Evolutionary conservation across 1,140 invertebrate species (phyloP).

Genomic region (Chironomus striatipennis): DNA sequence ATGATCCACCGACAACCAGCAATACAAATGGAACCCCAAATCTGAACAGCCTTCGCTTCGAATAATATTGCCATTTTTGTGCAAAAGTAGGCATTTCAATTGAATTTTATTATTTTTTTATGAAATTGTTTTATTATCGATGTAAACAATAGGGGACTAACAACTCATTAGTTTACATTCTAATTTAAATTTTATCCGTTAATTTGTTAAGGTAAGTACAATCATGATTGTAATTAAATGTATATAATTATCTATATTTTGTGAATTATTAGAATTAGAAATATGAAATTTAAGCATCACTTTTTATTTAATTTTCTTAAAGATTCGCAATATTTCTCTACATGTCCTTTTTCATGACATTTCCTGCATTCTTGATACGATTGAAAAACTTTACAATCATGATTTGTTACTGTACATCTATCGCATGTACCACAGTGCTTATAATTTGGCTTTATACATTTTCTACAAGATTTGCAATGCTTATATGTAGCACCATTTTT

Average conservation of each 20-base stretch:
- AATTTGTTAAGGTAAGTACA: too few species aligned
- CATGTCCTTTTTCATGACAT: constrained; percentile 28
- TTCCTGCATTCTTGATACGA: constrained; percentile 34
- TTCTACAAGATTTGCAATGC: constrained; percentile 66
- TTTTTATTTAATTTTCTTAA: not conserved
- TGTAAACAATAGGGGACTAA: too few species aligned
- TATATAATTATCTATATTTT: too few species aligned
- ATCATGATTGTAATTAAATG: too few species aligned
- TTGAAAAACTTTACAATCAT: constrained; percentile 34
- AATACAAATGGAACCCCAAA: constrained; percentile 57
- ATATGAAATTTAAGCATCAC: too few species aligned
- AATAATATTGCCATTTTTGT: not conserved
- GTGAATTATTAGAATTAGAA: too few species aligned
- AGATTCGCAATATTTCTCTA: constrained; percentile 26
- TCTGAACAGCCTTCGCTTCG: not conserved
- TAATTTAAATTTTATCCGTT: too few species aligned
- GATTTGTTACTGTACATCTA: constrained; percentile 45
- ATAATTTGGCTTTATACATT: constrained; percentile 77
- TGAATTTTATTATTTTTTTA: not conserved
- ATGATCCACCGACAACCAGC: constrained; percentile 57
- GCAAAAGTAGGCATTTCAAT: not conserved
- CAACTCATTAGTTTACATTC: too few species aligned
- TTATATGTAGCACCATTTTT: constrained; percentile 71
- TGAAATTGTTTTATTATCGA: too few species aligned
- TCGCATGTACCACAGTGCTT: constrained; percentile 65